Evolutionary conservation across 2,888 invertebrate species (phyloP).

Genomic region (Dorcus parallelipipedus): DNA sequence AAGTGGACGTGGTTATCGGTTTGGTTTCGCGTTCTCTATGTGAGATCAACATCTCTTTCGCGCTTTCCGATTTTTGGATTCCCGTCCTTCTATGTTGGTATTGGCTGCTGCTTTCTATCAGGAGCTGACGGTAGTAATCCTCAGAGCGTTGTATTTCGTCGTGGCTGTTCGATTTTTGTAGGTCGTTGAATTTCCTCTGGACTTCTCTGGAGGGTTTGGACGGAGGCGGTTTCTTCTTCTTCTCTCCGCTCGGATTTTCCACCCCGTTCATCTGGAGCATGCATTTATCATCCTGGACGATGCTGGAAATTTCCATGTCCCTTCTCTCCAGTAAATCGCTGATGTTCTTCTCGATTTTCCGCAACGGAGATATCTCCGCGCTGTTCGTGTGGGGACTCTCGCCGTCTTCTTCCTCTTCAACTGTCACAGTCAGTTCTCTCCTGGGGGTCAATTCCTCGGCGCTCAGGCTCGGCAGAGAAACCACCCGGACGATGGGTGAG

Average conservation of each 20-base stretch:
- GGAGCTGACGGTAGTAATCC: conserved; percentile 37
- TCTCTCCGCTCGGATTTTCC: conserved; percentile 49
- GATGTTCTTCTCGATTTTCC: conserved; percentile 71
- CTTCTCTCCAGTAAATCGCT: conserved; percentile 60
- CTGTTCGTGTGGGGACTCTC: conserved; percentile 61
- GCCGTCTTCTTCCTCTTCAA: conserved; percentile 70
- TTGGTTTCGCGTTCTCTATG: conserved; percentile 45
- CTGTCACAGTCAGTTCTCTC: conserved; percentile 65
- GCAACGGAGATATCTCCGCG: conserved; percentile 63
- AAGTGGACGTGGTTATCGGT: conserved; percentile 43
- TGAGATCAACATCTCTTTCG: conserved; percentile 65
- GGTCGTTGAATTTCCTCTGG: conserved; percentile 52
- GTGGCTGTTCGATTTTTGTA: conserved; percentile 62
- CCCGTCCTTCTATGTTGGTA: conserved; percentile 53
- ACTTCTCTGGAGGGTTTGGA: conserved; percentile 34
- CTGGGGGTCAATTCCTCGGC: conserved; percentile 60
- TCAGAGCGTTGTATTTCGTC: conserved; percentile 56
- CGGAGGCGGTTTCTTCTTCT: conserved; percentile 45
- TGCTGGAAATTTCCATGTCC: conserved; percentile 41
- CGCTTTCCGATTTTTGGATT: conserved; percentile 72
- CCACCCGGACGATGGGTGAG: conserved; percentile 64
- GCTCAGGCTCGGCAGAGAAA: conserved; percentile 64
- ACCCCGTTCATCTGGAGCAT: conserved; percentile 46
- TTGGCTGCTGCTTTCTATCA: conserved; percentile 50
- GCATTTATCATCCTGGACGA: conserved; percentile 38